These are phyloP conservation scores for Hemibagrus wyckioides DNA, from an alignment of 2,113 vertebrate species.

Conservation along the genomic window DNA sequence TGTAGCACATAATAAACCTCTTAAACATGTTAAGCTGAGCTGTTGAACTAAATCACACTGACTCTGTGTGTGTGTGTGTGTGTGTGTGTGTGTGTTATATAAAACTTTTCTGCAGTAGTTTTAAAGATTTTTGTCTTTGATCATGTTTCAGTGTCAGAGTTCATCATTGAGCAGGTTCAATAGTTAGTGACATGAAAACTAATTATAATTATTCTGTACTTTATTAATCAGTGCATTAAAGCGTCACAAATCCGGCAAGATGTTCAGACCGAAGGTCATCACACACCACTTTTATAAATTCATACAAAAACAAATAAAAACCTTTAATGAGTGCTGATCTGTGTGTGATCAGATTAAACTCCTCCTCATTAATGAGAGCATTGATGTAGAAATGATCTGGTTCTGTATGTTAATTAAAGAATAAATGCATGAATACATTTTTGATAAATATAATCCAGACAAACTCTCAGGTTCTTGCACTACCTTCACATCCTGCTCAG, in stretches of 20 bases:
- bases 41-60: background rate
- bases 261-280: constrained; percentile 7
- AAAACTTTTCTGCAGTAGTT: background rate
- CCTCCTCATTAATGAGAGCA: constrained; percentile 36
- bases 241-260: background rate
- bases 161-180: background rate
- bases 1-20: background rate
- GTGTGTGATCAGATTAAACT: constrained; percentile 14
- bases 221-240: constrained; percentile 4
- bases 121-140: background rate
- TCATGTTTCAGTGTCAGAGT: background rate
- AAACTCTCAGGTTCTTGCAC: constrained; percentile 47
- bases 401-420: constrained; percentile 46
- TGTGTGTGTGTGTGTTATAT: background rate
- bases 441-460: constrained; percentile 43
- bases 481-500: background rate
- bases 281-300: background rate
- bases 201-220: background rate
- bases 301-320: constrained; percentile 20
- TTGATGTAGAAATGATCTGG: constrained; percentile 17
- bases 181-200: background rate
- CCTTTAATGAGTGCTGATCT: background rate
- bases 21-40: background rate
- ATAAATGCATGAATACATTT: constrained; percentile 52
- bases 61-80: background rate